A percentile compares a stretch with the other conserved stretches of the same genome.
phyloP scores from a whole-genome alignment of 2,797 vertebrate genomes.

The Percopsis omiscomaycus region DNA sequence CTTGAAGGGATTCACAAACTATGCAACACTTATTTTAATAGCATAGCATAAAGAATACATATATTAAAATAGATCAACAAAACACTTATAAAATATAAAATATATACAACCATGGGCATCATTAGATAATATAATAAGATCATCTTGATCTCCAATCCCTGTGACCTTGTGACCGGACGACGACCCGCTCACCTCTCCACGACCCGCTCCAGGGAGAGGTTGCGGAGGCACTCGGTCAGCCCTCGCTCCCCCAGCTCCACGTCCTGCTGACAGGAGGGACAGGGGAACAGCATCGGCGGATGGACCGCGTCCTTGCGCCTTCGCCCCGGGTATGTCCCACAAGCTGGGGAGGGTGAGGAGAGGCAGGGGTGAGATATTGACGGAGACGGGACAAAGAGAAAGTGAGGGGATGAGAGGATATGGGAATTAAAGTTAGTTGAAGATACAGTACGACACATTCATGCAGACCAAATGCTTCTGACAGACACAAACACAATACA shows the following conservation, averaged over 20 bases:
- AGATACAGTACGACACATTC: neutral
- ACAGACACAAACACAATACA: conserved; percentile 26
- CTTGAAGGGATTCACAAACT: no score
- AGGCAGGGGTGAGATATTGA: conserved; percentile 14
- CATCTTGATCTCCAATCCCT: no score
- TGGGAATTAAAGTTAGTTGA: neutral
- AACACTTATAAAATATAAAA: neutral
- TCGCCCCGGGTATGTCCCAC: conserved; percentile 90
- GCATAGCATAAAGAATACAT: no score
- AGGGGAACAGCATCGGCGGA: conserved; percentile 87
- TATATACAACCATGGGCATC: no score
- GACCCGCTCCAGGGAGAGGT: conserved; percentile 94
- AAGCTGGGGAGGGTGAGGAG: conserved; percentile 74
- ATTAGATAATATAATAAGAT: no score
- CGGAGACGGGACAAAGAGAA: conserved; percentile 9
- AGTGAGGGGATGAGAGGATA: neutral
- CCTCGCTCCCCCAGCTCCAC: conserved; percentile 92
- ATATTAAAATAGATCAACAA: neutral
- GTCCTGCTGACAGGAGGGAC: conserved; percentile 88
- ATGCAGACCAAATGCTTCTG: conserved; percentile 10
- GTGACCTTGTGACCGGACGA: no score
- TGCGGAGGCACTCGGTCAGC: conserved; percentile 89
- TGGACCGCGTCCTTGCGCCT: conserved; percentile 80
- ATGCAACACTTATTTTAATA: no score
- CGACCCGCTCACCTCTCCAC: conserved; percentile 83